Evolutionary conservation across 35 echinoderm and acorn worm species (phyloP).

Genomic region (Strongylocentrotus purpuratus): DNA sequence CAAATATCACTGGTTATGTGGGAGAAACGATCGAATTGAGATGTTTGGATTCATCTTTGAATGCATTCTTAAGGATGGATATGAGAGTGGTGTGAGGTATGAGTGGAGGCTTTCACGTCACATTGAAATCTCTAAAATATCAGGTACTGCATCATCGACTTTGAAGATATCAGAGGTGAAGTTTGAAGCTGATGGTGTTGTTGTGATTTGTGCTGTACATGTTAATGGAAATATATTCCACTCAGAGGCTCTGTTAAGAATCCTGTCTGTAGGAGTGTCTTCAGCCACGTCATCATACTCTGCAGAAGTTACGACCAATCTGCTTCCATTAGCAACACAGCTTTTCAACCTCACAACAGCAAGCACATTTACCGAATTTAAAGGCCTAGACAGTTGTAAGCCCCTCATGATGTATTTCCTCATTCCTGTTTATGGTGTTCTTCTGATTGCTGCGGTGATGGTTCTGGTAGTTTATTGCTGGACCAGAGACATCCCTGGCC

Average conservation of each 20-base stretch:
- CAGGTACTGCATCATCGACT: no score
- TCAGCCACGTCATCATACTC: no score
- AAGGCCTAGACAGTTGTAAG: neutral
- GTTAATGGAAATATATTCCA: neutral
- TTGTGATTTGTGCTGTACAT: no score
- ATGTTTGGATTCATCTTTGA: neutral
- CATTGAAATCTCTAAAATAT: no score
- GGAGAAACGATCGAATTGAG: no score
- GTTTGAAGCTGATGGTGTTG: no score
- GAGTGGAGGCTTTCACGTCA: no score
- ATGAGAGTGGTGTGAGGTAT: no score
- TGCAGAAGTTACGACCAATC: no score
- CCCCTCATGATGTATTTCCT: neutral
- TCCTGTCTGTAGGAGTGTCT: no score
- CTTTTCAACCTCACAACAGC: neutral
- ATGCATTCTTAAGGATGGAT: neutral
- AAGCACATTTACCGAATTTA: neutral
- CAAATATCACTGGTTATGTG: no score
- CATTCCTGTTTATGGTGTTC: neutral
- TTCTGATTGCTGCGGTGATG: neutral
- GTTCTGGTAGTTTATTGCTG: neutral
- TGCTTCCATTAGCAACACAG: neutral
- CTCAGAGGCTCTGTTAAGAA: neutral
- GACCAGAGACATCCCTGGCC: neutral
- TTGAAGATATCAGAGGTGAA: no score